Percentiles rank a stretch among this genome's conserved stretches.
Conservation (phyloP, 23 tunicate species). For the Trididemnum nubilum region DNA sequence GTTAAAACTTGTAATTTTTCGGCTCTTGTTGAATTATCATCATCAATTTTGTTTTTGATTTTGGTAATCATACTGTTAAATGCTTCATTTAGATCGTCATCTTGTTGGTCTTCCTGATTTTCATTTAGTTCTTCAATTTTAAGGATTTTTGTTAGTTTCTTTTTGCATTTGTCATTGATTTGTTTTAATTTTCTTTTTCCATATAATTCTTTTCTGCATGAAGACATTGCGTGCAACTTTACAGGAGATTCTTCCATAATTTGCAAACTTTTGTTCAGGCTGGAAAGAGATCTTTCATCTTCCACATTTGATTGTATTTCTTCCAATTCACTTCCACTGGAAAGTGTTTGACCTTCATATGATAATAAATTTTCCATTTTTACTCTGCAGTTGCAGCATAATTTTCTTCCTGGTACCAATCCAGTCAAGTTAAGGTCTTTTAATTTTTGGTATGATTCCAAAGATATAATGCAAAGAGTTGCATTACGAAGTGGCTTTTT, state of each 20-base stretch:
- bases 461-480: not conserved
- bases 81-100: not conserved
- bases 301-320: not conserved
- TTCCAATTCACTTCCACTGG: conserved; percentile 1
- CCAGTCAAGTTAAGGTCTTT: not conserved
- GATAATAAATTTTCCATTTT: not conserved
- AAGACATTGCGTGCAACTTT: too few species aligned
- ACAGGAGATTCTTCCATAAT: too few species aligned
- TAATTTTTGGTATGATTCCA: not conserved
- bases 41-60: conserved; percentile 17
- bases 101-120: not conserved
- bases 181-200: not conserved
- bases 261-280: conserved; percentile 4
- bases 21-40: conserved; percentile 26
- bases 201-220: not conserved
- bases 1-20: conserved; percentile 33
- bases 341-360: not conserved
- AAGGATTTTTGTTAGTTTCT: not conserved
- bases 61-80: not conserved
- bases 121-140: not conserved
- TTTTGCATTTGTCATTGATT: too few species aligned
- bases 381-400: conserved; percentile 11
- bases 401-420: conserved; percentile 5
- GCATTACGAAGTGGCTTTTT: not conserved
- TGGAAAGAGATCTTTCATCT: not conserved